These are phyloP conservation scores for Fringilla coelebs DNA, from an alignment of 2,797 vertebrate genomes.

Conservation along the genomic window DNA sequence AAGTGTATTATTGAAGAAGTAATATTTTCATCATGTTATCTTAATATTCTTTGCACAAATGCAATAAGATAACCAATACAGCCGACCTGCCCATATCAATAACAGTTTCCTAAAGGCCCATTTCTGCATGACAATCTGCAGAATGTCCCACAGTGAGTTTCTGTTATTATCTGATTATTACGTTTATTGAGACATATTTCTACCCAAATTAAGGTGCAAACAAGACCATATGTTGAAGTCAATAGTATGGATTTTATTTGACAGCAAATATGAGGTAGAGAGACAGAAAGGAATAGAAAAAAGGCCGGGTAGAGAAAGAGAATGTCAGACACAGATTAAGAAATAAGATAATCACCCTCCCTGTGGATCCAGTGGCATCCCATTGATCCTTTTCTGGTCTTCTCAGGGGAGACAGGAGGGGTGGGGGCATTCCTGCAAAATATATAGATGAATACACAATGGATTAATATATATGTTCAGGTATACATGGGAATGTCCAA, in stretches of 20 bases:
- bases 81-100: not conserved
- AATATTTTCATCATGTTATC: not conserved
- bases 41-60: not conserved
- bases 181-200: not conserved
- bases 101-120: not conserved
- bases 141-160: not conserved
- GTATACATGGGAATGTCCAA: not conserved
- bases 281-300: not conserved
- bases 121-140: not conserved
- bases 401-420: rapidly evolving
- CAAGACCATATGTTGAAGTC: not conserved
- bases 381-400: not conserved
- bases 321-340: not conserved
- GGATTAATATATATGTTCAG: not conserved
- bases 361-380: not conserved
- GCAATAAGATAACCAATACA: not conserved
- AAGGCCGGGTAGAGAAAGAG: not conserved
- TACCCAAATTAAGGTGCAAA: not conserved
- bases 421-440: not conserved
- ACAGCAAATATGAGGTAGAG: not conserved
- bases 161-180: not conserved
- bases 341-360: rapidly evolving
- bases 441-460: not conserved
- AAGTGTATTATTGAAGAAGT: not conserved
- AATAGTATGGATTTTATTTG: not conserved